phyloP scores from a whole-genome alignment of 2,113 vertebrate species.

The Perognathus longimembris region DNA sequence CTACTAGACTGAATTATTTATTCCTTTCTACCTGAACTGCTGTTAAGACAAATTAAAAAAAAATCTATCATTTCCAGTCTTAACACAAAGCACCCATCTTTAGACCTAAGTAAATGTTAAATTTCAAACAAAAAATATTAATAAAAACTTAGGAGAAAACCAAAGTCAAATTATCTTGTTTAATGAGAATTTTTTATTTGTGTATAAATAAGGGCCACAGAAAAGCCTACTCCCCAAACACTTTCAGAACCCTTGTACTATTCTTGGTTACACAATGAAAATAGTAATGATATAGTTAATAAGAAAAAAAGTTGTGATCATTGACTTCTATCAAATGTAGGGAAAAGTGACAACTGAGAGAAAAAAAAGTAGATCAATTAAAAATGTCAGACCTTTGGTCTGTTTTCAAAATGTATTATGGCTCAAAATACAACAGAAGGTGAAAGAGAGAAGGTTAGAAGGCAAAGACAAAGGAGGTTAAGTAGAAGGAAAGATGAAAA shows the following conservation, averaged over 20 bases:
- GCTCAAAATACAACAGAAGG: constrained; percentile 53
- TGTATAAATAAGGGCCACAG: constrained; percentile 47
- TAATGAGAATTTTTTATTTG: constrained; percentile 47
- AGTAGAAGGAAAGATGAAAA: constrained; percentile 41
- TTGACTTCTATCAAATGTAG: neutral
- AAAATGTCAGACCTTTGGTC: constrained; percentile 37
- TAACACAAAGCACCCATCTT: constrained; percentile 43
- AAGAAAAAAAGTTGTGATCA: constrained; percentile 38
- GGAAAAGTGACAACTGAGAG: neutral
- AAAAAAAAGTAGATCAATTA: constrained; percentile 51
- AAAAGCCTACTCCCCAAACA: constrained; percentile 35
- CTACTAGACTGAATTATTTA: neutral
- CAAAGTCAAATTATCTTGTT: constrained; percentile 54
- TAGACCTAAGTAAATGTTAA: constrained; percentile 52
- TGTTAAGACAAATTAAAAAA: constrained; percentile 45
- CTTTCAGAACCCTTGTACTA: constrained; percentile 26
- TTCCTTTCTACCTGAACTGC: constrained; percentile 39
- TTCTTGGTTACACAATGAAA: constrained; percentile 56
- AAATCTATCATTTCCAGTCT: constrained; percentile 23
- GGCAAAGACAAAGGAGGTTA: neutral
- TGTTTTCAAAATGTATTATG: constrained; percentile 47
- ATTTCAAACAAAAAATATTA: constrained; percentile 68
- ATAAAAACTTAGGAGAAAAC: constrained; percentile 59
- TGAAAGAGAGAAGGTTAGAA: neutral
- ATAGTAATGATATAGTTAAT: constrained; percentile 30